These are phyloP conservation scores for Pelagia noctiluca DNA, from an alignment of 30 jellyfish, hydroid and myxozoan genomes.

Conservation along the genomic window DNA sequence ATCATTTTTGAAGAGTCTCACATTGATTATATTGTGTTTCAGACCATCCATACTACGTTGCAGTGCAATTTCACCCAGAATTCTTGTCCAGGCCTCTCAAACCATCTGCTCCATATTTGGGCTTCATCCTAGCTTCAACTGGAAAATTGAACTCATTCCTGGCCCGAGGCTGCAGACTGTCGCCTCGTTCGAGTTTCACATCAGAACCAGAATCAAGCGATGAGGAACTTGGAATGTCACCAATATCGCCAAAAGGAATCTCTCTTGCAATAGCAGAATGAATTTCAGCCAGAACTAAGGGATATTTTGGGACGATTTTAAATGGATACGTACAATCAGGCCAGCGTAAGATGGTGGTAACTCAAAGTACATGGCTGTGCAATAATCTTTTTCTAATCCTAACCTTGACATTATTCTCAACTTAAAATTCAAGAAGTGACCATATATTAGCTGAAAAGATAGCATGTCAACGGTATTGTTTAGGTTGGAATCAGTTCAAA, in stretches of 20 bases:
- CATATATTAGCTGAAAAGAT: too few species aligned
- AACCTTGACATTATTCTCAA: too few species aligned
- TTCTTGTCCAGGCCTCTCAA: constrained; percentile 95
- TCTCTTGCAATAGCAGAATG: background rate
- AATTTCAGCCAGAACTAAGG: background rate
- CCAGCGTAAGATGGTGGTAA: too few species aligned
- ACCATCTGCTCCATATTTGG: constrained; percentile 98
- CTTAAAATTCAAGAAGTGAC: too few species aligned
- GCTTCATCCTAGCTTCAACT: constrained; percentile 90
- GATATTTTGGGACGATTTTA: too few species aligned
- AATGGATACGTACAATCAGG: too few species aligned
- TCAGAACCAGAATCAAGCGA: constrained; percentile 60
- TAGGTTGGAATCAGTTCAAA: too few species aligned
- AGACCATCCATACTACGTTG: constrained; percentile 97
- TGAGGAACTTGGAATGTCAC: constrained; percentile 17
- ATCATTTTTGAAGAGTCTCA: too few species aligned
- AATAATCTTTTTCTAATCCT: too few species aligned
- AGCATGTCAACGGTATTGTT: too few species aligned
- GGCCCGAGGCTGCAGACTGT: constrained; percentile 88
- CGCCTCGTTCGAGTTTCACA: constrained; percentile 85
- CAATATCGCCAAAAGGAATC: too few species aligned
- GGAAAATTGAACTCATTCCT: constrained; percentile 72
- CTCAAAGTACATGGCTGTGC: too few species aligned
- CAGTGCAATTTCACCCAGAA: constrained; percentile 98
- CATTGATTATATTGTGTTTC: constrained; percentile 26